phyloP scores from a whole-genome alignment of 2,888 invertebrate species.

The Andrena haemorrhoa region DNA sequence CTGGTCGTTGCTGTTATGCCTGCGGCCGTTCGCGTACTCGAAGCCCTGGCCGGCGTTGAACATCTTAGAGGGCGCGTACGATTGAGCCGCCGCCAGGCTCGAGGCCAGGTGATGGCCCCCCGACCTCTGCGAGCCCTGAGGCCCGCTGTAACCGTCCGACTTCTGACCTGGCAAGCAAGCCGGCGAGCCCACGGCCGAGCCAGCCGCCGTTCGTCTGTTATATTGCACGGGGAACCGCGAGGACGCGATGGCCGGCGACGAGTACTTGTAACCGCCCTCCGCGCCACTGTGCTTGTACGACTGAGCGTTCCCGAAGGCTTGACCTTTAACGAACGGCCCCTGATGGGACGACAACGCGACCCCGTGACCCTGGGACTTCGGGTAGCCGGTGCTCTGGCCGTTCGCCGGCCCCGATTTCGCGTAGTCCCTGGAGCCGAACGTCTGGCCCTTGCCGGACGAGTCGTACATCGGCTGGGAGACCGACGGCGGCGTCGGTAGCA shows the following conservation, averaged over 20 bases:
- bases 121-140: slow-evolving; percentile 54
- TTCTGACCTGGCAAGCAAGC: slow-evolving; percentile 63
- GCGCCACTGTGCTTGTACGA: slow-evolving; percentile 61
- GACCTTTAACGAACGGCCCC: slow-evolving; percentile 53
- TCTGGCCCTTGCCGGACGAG: slow-evolving; percentile 58
- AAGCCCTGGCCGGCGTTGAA: slow-evolving; percentile 45
- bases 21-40: slow-evolving; percentile 67
- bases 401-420: slow-evolving; percentile 60
- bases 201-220: slow-evolving; percentile 55
- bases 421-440: slow-evolving; percentile 71
- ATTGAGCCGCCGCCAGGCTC: slow-evolving; percentile 23
- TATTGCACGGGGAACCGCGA: slow-evolving; percentile 66
- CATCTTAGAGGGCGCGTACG: slow-evolving; percentile 51
- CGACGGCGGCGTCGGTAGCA: slow-evolving; percentile 80
- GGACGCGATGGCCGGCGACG: slow-evolving; percentile 51
- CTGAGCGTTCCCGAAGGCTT: slow-evolving; percentile 49
- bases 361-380: slow-evolving; percentile 65
- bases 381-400: slow-evolving; percentile 55
- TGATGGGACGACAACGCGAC: slow-evolving; percentile 56
- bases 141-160: slow-evolving; percentile 54
- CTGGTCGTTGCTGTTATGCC: slow-evolving; percentile 53
- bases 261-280: slow-evolving; percentile 61
- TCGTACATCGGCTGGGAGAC: slow-evolving; percentile 70
- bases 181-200: slow-evolving; percentile 69
- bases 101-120: slow-evolving; percentile 18